Conservation (phyloP, 2,797 vertebrate species). For the Acipenser ruthenus region DNA sequence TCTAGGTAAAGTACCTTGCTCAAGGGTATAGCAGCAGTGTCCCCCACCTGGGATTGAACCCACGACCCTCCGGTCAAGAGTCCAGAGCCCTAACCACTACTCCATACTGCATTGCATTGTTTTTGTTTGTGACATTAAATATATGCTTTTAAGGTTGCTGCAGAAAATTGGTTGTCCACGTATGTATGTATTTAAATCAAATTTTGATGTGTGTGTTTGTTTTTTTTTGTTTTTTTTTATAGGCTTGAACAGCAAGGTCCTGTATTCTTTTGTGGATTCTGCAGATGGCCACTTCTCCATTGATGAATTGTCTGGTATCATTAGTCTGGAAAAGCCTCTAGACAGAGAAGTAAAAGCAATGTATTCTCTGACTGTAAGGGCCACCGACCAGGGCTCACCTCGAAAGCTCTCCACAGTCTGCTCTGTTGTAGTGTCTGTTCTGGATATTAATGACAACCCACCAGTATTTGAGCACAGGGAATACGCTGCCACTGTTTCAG, state of each 20-base stretch:
- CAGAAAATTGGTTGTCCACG: too few species aligned
- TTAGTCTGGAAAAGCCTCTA: conserved; percentile 75
- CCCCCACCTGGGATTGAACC: too few species aligned
- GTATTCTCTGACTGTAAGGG: conserved; percentile 71
- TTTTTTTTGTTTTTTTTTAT: conserved; percentile 19
- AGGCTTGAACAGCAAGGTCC: conserved; percentile 81
- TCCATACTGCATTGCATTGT: too few species aligned
- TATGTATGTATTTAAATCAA: neutral
- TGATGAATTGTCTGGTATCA: conserved; percentile 76
- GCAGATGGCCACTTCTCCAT: conserved; percentile 81
- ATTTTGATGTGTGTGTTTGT: neutral
- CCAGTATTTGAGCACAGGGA: conserved; percentile 91
- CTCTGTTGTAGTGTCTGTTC: conserved; percentile 72
- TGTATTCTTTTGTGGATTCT: conserved; percentile 77
- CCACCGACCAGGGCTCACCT: conserved; percentile 77
- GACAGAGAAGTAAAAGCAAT: conserved; percentile 80
- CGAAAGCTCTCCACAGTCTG: conserved; percentile 54
- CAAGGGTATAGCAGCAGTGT: too few species aligned
- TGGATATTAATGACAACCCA: conserved; percentile 97
- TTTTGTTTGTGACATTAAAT: too few species aligned
- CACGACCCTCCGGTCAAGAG: too few species aligned
- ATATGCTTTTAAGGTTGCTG: too few species aligned
- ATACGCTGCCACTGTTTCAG: conserved; percentile 72
- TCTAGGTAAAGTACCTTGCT: too few species aligned
- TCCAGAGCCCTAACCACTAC: too few species aligned